These are phyloP conservation scores for Monodelphis domestica DNA, from an alignment of 2,797 vertebrate species.

Conservation along the genomic window DNA sequence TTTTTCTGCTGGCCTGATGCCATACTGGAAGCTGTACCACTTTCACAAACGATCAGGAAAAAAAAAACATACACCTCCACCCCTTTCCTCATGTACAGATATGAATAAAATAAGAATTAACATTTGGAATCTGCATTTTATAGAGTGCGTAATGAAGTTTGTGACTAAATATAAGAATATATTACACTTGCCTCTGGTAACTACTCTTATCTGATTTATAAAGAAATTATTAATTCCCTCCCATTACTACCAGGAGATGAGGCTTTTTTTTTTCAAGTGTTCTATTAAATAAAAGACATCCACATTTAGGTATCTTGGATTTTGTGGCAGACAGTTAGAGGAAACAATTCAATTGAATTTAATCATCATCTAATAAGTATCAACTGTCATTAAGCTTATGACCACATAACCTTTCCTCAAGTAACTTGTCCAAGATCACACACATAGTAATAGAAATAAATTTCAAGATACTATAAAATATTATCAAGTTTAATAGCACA, in stretches of 20 bases:
- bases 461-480: not conserved
- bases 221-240: not conserved
- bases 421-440: not conserved
- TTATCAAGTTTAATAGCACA: not conserved
- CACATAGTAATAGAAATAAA: not conserved
- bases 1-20: constrained; percentile 52
- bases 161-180: not conserved
- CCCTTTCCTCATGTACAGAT: not conserved
- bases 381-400: not conserved
- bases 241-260: not conserved
- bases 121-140: not conserved
- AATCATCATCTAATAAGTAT: not conserved
- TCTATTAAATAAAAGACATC: not conserved
- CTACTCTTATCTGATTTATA: not conserved
- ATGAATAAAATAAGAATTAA: not conserved
- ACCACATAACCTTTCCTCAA: not conserved
- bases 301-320: not conserved
- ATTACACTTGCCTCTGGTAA: not conserved
- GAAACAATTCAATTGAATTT: not conserved
- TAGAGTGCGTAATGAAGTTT: not conserved
- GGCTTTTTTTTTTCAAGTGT: not conserved
- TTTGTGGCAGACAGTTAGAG: not conserved
- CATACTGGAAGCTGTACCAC: constrained; percentile 49
- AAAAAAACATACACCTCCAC: not conserved
- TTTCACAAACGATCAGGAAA: not conserved